phyloP scores from a whole-genome alignment of 2,113 vertebrate species.

The Zeus faber region DNA sequence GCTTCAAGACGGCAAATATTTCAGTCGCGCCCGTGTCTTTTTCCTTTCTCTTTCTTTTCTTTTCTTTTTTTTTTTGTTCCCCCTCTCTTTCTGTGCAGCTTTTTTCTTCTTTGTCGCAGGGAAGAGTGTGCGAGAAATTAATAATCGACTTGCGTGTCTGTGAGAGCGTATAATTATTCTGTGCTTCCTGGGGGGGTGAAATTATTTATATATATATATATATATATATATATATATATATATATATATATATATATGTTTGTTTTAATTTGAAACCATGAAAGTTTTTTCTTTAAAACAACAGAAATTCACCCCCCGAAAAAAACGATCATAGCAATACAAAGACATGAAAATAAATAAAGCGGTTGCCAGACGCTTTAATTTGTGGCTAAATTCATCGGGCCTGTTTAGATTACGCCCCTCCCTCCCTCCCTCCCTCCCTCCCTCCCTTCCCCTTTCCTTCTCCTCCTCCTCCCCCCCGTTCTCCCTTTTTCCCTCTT shows the following conservation, averaged over 20 bases:
- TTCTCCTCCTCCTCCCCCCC: constrained; percentile 29
- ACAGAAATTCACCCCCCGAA: too few species aligned
- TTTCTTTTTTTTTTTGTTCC: not conserved
- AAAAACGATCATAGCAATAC: not conserved
- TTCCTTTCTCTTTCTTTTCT: constrained; percentile 12
- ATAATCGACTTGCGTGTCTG: too few species aligned
- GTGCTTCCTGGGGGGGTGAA: too few species aligned
- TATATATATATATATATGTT: too few species aligned
- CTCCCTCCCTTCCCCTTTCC: too few species aligned
- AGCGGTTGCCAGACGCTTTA: constrained; percentile 53
- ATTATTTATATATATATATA: not conserved
- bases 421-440: constrained; percentile 29
- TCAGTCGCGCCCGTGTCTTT: constrained; percentile 63
- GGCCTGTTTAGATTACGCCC: constrained; percentile 60
- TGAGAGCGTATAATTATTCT: too few species aligned
- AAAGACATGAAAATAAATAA: not conserved
- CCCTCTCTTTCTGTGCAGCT: not conserved
- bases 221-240: too few species aligned
- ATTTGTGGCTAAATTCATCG: constrained; percentile 65
- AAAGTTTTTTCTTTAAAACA: constrained; percentile 16
- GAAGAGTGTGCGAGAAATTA: too few species aligned
- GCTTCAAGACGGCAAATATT: constrained; percentile 89
- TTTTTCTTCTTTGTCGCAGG: too few species aligned
- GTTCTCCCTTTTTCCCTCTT: constrained; percentile 53
- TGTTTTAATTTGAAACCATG: too few species aligned